Conservation (phyloP, 2,888 invertebrate species). For the Ypsolopha sequella region DNA sequence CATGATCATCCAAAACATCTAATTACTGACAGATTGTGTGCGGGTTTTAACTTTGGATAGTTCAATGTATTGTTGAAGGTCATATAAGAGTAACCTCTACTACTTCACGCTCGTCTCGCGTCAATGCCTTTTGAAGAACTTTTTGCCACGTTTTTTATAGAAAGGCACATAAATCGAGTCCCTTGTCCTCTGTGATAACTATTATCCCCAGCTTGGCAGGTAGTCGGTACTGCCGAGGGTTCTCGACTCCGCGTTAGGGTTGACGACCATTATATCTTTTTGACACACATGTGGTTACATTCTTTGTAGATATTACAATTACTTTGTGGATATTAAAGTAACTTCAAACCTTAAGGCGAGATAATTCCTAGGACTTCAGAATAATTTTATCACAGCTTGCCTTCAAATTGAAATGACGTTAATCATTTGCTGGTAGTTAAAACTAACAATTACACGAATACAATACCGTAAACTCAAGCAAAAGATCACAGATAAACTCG, state of each 20-base stretch:
- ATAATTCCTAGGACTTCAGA: too few species aligned
- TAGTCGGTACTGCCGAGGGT: not conserved
- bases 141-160: not conserved
- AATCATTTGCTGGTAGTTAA: not conserved
- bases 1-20: too few species aligned
- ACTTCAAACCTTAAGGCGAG: too few species aligned
- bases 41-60: not conserved
- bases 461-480: not conserved
- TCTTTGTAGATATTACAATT: too few species aligned
- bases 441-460: not conserved
- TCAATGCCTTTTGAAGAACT: slow-evolving; percentile 1
- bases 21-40: too few species aligned
- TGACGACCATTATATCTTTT: not conserved
- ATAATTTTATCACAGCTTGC: not conserved
- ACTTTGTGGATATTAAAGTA: too few species aligned
- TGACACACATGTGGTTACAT: too few species aligned
- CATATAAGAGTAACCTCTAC: not conserved
- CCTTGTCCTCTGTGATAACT: slow-evolving; percentile 1
- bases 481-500: too few species aligned
- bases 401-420: not conserved
- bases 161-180: slow-evolving; percentile 3
- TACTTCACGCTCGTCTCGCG: not conserved
- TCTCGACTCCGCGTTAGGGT: not conserved
- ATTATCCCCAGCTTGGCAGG: slow-evolving; percentile 2
- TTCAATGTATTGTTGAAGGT: slow-evolving; percentile 1